Percentiles rank a stretch among this genome's conserved stretches.
Evolutionary conservation across 1,140 invertebrate genomes (phyloP).

Genomic region (Geopemphigus sp.): DNA sequence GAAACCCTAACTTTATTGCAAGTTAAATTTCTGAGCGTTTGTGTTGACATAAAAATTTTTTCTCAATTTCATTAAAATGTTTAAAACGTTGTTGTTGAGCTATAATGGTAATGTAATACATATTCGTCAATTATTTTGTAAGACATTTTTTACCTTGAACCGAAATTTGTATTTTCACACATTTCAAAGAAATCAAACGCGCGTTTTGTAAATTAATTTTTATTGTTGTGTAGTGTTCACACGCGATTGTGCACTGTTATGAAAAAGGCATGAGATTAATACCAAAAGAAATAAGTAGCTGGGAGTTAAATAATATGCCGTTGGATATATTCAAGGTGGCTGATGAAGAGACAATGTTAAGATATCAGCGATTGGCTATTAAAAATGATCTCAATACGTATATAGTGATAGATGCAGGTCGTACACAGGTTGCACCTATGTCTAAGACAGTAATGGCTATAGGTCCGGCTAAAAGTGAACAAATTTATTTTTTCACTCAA

Average conservation of each 20-base stretch:
- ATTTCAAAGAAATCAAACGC: not conserved
- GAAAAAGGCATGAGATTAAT: conserved; percentile 62
- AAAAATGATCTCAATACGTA: conserved; percentile 66
- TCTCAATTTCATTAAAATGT: no score
- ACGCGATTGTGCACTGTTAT: conserved; percentile 80
- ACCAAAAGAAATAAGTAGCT: conserved; percentile 67
- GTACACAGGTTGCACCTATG: conserved; percentile 82
- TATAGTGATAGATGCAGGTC: conserved; percentile 80
- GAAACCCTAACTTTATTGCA: no score
- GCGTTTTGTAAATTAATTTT: not conserved
- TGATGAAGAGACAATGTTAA: conserved; percentile 55
- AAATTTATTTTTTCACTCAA: conserved; percentile 79
- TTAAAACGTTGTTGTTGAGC: no score
- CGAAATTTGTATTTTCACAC: not conserved
- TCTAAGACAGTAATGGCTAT: conserved; percentile 83
- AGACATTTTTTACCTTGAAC: no score
- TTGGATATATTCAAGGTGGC: conserved; percentile 76
- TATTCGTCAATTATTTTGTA: not conserved
- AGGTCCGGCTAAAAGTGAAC: conserved; percentile 73
- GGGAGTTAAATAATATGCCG: conserved; percentile 72
- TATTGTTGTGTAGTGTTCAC: conserved; percentile 63
- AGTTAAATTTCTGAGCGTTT: no score
- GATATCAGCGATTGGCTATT: conserved; percentile 65
- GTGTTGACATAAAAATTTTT: no score
- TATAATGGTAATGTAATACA: not conserved